phyloP scores from a whole-genome alignment of 2,113 vertebrate genomes.

The Dunckerocampus dactyliophorus region DNA sequence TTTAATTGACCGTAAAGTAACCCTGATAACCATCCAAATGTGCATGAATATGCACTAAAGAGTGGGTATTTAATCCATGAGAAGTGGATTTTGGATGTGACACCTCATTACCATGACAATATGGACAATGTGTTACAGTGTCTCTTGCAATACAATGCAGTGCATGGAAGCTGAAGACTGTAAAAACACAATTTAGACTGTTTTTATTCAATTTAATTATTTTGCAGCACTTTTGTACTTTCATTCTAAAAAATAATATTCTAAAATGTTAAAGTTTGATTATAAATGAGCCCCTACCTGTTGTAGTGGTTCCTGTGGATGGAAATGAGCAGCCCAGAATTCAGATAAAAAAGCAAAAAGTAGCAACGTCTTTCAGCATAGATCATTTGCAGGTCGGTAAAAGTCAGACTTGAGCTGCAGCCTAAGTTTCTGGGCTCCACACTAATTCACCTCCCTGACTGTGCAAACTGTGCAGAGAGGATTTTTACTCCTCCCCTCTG shows the following conservation, averaged over 20 bases:
- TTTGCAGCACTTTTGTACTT: background rate
- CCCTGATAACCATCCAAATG: constrained; percentile 30
- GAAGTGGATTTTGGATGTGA: constrained; percentile 21
- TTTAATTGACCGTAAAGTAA: constrained; percentile 23
- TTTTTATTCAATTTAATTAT: background rate
- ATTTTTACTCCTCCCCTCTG: constrained; percentile 62
- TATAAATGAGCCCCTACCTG: constrained; percentile 46
- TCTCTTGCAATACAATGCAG: constrained; percentile 10
- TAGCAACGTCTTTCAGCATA: constrained; percentile 7
- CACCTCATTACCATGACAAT: constrained; percentile 53
- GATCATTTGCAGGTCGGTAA: constrained; percentile 27
- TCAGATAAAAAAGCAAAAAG: constrained; percentile 5
- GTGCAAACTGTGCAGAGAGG: constrained; percentile 32
- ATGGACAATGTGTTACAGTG: background rate
- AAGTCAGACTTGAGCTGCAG: constrained; percentile 26
- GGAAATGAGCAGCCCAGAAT: constrained; percentile 7
- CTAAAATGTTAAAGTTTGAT: background rate
- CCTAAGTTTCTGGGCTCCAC: constrained; percentile 33
- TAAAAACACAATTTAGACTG: background rate
- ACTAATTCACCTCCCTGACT: constrained; percentile 40
- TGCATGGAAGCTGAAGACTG: constrained; percentile 6
- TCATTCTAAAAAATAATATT: background rate
- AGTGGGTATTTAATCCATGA: constrained; percentile 13
- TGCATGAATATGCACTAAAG: constrained; percentile 17
- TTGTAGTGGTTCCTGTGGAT: constrained; percentile 6